These are phyloP conservation scores for Zosterops borbonicus DNA, from an alignment of 2,113 vertebrate genomes.

Conservation along the genomic window DNA sequence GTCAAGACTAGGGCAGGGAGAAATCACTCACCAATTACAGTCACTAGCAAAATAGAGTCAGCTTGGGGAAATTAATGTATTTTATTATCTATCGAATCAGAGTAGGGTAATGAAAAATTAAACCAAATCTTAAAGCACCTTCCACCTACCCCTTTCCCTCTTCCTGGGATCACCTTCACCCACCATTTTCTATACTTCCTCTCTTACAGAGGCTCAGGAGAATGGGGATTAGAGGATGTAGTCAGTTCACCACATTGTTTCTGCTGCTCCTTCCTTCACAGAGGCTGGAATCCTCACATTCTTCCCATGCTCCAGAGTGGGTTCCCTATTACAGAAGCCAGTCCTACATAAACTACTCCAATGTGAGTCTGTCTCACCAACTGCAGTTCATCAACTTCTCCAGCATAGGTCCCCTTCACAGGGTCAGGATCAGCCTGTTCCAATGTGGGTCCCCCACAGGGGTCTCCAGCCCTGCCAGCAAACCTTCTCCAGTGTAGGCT, in stretches of 20 bases:
- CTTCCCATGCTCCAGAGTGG: accelerated
- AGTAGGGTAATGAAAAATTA: not conserved
- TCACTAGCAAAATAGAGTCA: not conserved
- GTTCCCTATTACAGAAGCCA: not conserved
- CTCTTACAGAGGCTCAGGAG: not conserved
- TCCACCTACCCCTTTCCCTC: not conserved
- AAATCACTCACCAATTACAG: not conserved
- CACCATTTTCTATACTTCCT: not conserved
- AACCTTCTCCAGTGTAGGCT: not conserved
- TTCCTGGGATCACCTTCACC: not conserved
- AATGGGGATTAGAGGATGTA: not conserved
- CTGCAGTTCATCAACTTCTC: not conserved
- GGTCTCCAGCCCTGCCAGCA: not conserved
- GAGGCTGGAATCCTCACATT: not conserved
- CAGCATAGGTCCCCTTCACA: accelerated
- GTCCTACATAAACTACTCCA: not conserved
- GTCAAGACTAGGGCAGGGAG: not conserved
- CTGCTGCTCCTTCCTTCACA: not conserved
- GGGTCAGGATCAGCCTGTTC: not conserved
- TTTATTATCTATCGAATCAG: not conserved
- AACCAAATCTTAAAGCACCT: not conserved
- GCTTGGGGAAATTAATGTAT: not conserved
- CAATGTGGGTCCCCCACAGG: accelerated
- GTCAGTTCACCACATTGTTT: accelerated
- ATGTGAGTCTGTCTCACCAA: accelerated